Evolutionary conservation across 2,888 invertebrate genomes (phyloP).

Genomic region (Cecidostiba fungosa): DNA sequence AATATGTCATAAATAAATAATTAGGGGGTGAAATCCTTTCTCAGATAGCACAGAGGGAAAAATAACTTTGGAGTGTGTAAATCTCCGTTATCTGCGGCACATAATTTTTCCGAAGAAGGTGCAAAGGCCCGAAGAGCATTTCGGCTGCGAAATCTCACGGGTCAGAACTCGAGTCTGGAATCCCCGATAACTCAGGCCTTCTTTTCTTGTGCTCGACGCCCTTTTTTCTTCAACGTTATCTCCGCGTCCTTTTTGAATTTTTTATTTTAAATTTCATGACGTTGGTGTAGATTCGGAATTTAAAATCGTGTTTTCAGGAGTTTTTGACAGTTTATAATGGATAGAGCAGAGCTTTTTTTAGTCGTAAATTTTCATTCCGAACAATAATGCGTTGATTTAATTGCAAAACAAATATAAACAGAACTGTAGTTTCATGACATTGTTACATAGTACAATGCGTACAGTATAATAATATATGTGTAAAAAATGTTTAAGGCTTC

Average conservation of each 20-base stretch:
- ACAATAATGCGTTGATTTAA: background rate
- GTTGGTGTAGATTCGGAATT: background rate
- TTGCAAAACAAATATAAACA: background rate
- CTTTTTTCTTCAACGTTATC: background rate
- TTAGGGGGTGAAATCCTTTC: background rate
- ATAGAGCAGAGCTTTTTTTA: too few species aligned
- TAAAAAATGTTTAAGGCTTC: background rate
- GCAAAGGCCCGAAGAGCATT: background rate
- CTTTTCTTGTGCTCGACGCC: background rate
- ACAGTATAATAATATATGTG: background rate
- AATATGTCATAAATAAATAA: constrained; percentile 30
- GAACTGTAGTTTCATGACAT: background rate
- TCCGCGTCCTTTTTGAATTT: background rate
- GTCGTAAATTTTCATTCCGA: too few species aligned
- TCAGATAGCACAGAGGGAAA: background rate
- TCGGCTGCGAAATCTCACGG: constrained; percentile 11
- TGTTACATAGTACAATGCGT: background rate
- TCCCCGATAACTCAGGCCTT: constrained; percentile 16
- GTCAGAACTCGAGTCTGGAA: constrained; percentile 17
- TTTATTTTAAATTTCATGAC: background rate
- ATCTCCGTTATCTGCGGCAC: constrained; percentile 18
- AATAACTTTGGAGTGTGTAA: background rate
- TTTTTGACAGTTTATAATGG: background rate
- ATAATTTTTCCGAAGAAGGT: constrained; percentile 19
- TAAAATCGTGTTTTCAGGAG: background rate